A percentile compares a stretch with the other conserved stretches of the same genome.
phyloP scores from a whole-genome alignment of 2,113 vertebrate species.

The Rhegmatorhina hoffmannsi region DNA sequence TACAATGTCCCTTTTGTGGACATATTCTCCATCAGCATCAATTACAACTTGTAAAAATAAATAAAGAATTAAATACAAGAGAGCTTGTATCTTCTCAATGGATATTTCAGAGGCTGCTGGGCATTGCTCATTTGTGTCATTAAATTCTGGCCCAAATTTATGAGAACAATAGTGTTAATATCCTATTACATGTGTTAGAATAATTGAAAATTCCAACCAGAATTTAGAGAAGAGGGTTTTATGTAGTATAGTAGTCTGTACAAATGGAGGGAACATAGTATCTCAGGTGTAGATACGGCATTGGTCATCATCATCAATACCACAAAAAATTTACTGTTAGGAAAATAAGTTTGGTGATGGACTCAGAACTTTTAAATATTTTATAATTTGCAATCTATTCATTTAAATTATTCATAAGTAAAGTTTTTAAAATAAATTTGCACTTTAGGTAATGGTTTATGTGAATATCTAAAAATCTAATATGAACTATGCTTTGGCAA shows the following conservation, averaged over 20 bases:
- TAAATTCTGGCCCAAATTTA: not conserved
- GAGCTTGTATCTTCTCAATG: not conserved
- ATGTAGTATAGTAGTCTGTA: not conserved
- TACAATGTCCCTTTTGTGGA: not conserved
- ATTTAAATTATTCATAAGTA: not conserved
- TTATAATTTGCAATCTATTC: not conserved
- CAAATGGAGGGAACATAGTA: not conserved
- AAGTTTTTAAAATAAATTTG: not conserved
- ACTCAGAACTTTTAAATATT: not conserved
- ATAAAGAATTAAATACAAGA: not conserved
- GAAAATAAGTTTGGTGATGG: not conserved
- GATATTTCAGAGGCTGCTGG: slow-evolving; percentile 44
- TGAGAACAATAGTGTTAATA: not conserved
- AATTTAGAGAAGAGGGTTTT: not conserved
- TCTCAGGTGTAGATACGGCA: not conserved
- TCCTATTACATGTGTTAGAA: not conserved
- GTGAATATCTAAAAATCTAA: not conserved
- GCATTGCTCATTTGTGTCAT: not conserved
- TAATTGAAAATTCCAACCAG: not conserved
- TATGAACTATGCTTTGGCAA: not conserved
- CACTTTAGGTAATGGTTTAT: not conserved
- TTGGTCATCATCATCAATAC: not conserved
- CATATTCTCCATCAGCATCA: not conserved
- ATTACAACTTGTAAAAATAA: not conserved
- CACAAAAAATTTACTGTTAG: not conserved